Base-by-base conservation (phyloP, 1,140 invertebrate genomes). In the Rhyacophila brunnea region DNA sequence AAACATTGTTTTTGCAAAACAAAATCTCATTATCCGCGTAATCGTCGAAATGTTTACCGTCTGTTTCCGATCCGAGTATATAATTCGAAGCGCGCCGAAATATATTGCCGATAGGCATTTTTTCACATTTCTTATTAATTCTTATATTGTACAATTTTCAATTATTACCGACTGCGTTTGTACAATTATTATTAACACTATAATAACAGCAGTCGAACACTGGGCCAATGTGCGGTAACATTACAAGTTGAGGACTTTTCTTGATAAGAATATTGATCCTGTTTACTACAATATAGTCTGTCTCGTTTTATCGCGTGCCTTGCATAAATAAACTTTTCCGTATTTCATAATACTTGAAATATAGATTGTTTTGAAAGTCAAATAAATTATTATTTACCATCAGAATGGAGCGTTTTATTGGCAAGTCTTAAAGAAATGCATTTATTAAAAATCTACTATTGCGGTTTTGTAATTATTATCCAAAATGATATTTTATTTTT, bases 1-100 rank as follows among this genome's bases (percentile, higher is more conserved):
- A 98, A 7, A 97, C 93, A 77, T 98, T 97, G 71, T 97, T 98
- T 72, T 91, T 90, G 71, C 90, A 91, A 69, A 91, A 93, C 6
- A 92, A 77, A 53, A 91, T 84, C 80, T 93, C 90, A 62, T 91
- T 91, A 74, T 92, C 88, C 68, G 88, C 86, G 67, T 88, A 90
- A 59, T 81, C 75, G 32, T 76, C 78, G 35, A 79, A 75, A 67
- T 81, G 80, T 67, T 78, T 77, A 67, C 80, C 80, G 58, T 80
- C 81, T n/a, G 84, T 80, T 64, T 81, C 81, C 1, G 83, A 79
- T n/a, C 88, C 87, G 14, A 89, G 77, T 62, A 91, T 88, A 60
- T 87, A 88, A 67, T 84, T 89, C 43, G 89, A 90, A 18, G 89
- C 89, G 60, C 87, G 84, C 65, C 83, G 87, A 14, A 91, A 78